These are phyloP conservation scores for Alcedo quadribrachys DNA, from an alignment of 2,797 vertebrate genomes.

Conservation along the genomic window DNA sequence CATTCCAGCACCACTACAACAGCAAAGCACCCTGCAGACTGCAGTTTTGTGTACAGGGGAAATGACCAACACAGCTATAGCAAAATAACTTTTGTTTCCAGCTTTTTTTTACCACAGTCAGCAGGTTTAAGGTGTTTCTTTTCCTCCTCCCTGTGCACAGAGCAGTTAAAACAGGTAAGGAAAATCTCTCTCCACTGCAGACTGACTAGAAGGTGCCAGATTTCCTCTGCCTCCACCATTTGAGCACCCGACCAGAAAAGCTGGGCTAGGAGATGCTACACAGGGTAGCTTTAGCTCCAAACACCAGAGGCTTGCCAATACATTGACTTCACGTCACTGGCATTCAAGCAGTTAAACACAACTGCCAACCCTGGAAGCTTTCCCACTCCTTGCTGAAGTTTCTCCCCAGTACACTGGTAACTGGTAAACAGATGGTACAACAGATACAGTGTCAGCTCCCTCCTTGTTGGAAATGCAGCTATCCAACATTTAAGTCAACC, in stretches of 20 bases:
- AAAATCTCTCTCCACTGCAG: neutral
- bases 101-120: neutral
- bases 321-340: neutral
- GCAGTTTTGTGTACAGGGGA: neutral
- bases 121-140: neutral
- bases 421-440: constrained; percentile 48
- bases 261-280: neutral
- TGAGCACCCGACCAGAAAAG: neutral
- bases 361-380: constrained; percentile 55
- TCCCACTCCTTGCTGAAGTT: constrained; percentile 39
- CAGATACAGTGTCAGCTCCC: constrained; percentile 4
- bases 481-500: constrained; percentile 32
- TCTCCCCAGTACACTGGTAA: constrained; percentile 34
- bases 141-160: neutral
- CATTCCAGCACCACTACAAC: neutral
- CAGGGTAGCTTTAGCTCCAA: neutral
- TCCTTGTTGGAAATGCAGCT: constrained; percentile 39
- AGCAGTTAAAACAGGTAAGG: neutral
- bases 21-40: neutral
- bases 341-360: constrained; percentile 60
- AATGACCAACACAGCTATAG: neutral
- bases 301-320: neutral
- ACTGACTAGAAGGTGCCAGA: neutral
- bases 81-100: neutral
- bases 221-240: neutral